These are phyloP conservation scores for Macrophya alboannulata DNA, from an alignment of 2,888 invertebrate genomes.

Conservation along the genomic window DNA sequence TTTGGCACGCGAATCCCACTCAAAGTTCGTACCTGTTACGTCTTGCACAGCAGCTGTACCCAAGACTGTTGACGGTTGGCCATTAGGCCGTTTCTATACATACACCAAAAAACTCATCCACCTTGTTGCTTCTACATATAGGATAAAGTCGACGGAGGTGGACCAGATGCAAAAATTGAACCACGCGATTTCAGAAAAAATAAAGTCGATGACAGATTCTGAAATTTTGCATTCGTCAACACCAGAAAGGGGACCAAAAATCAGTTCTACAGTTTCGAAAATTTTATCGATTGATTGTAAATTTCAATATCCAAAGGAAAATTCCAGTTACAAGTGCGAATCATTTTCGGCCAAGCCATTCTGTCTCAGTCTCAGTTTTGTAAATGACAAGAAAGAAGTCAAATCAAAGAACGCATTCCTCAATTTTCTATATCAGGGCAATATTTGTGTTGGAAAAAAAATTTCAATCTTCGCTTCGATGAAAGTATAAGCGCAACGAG, in stretches of 20 bases:
- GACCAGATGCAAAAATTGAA: background rate
- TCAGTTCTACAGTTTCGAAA: background rate
- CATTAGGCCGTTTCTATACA: background rate
- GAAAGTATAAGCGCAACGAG: background rate
- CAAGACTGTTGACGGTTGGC: constrained; percentile 5
- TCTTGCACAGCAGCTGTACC: constrained; percentile 5
- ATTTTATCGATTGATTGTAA: no score
- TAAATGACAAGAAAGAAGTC: background rate
- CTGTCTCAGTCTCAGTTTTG: background rate
- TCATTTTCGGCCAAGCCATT: background rate
- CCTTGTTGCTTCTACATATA: background rate
- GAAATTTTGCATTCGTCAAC: background rate
- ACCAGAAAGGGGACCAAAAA: background rate
- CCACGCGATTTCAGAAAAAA: background rate
- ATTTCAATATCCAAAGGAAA: background rate
- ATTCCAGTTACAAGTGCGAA: background rate
- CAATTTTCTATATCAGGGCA: background rate
- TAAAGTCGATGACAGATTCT: background rate
- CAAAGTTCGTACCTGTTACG: constrained; percentile 11
- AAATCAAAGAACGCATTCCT: background rate
- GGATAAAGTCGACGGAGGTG: background rate
- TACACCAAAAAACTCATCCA: no score
- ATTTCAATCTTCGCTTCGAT: background rate
- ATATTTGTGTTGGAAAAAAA: background rate
- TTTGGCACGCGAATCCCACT: constrained; percentile 4